Evolutionary conservation across 2,888 invertebrate species (phyloP).

Genomic region (Oscheius onirici): DNA sequence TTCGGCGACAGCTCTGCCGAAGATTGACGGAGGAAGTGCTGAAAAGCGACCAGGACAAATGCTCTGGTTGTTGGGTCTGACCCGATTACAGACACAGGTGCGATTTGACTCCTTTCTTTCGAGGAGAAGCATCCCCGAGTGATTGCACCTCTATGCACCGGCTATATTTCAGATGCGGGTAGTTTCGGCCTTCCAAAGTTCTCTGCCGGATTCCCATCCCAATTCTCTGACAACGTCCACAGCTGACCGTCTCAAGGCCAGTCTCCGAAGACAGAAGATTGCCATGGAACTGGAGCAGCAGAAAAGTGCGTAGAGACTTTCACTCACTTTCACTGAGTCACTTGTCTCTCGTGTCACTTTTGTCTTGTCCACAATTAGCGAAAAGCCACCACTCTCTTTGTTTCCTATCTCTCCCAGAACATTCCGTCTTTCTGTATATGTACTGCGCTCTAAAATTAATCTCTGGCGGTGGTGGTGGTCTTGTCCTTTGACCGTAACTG

Average conservation of each 20-base stretch:
- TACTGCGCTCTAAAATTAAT: no score
- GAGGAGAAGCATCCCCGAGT: constrained; percentile 1
- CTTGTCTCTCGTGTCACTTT: background rate
- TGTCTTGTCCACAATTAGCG: constrained; percentile 4
- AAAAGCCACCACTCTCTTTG: background rate
- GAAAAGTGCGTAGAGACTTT: constrained; percentile 62
- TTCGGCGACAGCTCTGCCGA: constrained; percentile 38
- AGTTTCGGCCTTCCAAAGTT: constrained; percentile 69
- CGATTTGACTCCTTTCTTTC: no score
- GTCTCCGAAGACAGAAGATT: constrained; percentile 66
- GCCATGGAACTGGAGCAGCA: constrained; percentile 68
- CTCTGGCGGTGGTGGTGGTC: constrained; percentile 2
- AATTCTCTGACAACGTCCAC: constrained; percentile 68
- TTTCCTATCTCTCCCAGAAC: background rate
- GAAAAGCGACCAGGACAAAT: constrained; percentile 66
- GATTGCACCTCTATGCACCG: constrained; percentile 6
- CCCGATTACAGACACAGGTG: constrained; percentile 70
- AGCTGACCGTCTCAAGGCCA: constrained; percentile 68
- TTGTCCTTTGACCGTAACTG: background rate
- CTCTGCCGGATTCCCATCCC: constrained; percentile 64
- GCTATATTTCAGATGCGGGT: constrained; percentile 71
- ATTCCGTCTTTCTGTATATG: background rate
- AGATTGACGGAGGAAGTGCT: constrained; percentile 32
- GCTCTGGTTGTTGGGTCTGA: constrained; percentile 68
- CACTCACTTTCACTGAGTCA: background rate